phyloP scores from a whole-genome alignment of 2,797 vertebrate species.

The Apogon talboti region DNA sequence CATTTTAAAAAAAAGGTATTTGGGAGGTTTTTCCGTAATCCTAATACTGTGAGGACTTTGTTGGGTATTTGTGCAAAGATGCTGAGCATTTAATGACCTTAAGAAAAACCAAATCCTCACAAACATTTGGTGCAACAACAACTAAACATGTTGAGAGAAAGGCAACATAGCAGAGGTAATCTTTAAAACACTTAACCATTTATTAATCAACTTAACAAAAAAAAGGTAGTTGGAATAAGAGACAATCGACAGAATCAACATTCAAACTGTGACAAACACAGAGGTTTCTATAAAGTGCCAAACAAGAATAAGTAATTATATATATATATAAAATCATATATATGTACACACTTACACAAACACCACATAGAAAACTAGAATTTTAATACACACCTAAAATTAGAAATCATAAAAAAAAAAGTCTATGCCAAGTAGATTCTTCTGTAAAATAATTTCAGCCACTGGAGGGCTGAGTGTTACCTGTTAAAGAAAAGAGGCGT shows the following conservation, averaged over 20 bases:
- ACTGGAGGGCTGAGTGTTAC: constrained; percentile 23
- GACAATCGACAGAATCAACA: constrained; percentile 61
- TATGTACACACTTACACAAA: constrained; percentile 38
- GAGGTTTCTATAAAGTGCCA: constrained; percentile 78
- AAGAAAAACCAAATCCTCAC: constrained; percentile 10
- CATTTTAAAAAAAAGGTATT: too few relatives aligned
- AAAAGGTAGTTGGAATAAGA: constrained; percentile 34
- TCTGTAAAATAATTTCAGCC: constrained; percentile 40
- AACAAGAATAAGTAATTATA: constrained; percentile 52
- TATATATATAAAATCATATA: constrained; percentile 15
- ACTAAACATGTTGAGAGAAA: not conserved
- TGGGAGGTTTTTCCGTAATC: too few relatives aligned
- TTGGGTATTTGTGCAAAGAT: not conserved
- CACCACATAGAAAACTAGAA: constrained; percentile 73
- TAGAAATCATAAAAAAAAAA: constrained; percentile 59
- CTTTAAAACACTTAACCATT: constrained; percentile 62
- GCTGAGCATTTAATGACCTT: constrained; percentile 4
- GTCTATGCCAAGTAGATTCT: constrained; percentile 37
- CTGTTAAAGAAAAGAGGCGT: constrained; percentile 41
- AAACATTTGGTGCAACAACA: constrained; percentile 10
- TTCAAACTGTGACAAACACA: constrained; percentile 65
- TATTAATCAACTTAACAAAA: constrained; percentile 69
- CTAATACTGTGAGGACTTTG: not conserved
- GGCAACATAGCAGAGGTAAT: fast-evolving
- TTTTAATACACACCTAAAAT: constrained; percentile 48